These are phyloP conservation scores for Centropyge bicolor DNA, from an alignment of 2,797 vertebrate genomes.

Conservation along the genomic window DNA sequence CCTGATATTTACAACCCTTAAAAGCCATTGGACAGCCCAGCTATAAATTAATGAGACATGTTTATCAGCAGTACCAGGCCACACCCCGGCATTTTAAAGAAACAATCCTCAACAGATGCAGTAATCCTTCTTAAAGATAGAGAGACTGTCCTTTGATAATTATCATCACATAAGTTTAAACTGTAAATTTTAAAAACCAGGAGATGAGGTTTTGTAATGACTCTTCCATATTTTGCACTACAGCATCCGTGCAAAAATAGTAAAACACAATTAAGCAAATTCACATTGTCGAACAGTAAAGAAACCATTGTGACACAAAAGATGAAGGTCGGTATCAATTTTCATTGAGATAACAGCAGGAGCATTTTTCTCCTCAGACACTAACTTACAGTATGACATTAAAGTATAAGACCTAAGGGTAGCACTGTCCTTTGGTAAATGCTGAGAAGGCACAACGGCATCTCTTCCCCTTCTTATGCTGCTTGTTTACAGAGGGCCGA, in stretches of 20 bases:
- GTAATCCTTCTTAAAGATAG: constrained; percentile 1
- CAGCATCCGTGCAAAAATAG: not conserved
- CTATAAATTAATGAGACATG: constrained; percentile 64
- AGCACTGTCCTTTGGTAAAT: constrained; percentile 79
- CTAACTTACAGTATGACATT: constrained; percentile 76
- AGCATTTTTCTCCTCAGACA: constrained; percentile 36
- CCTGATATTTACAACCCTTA: constrained; percentile 70
- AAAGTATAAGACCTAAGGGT: constrained; percentile 74
- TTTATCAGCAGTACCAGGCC: constrained; percentile 49
- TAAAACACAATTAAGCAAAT: not conserved
- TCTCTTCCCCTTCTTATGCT: constrained; percentile 49
- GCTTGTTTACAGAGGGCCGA: constrained; percentile 77
- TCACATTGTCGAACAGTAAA: not conserved
- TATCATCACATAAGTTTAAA: not conserved
- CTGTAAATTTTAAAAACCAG: not conserved
- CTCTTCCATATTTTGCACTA: not conserved
- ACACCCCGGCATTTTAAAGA: constrained; percentile 38
- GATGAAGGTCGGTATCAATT: constrained; percentile 33
- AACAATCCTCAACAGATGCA: constrained; percentile 33
- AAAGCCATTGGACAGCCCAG: constrained; percentile 66
- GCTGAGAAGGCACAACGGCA: constrained; percentile 75
- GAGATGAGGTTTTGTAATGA: not conserved
- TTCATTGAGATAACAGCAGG: constrained; percentile 16
- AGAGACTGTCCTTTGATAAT: constrained; percentile 1
- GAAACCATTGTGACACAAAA: not conserved